phyloP scores from a whole-genome alignment of 2,797 vertebrate species.

The Echiichthys vipera region DNA sequence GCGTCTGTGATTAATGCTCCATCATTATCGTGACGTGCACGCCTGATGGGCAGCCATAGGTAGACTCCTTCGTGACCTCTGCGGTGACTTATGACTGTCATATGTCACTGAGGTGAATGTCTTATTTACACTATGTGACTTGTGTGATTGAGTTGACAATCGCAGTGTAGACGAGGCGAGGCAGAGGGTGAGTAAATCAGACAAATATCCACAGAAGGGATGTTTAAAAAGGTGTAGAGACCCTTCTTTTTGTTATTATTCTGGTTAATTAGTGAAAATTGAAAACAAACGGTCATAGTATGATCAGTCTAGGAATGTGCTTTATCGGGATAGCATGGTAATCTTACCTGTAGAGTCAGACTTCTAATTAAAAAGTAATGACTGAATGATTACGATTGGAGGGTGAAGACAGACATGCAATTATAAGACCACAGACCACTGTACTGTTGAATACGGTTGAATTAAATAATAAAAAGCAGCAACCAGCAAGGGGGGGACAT shows the following conservation, averaged over 20 bases:
- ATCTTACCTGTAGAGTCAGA: not conserved
- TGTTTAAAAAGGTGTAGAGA: not conserved
- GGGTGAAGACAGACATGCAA: slow-evolving; percentile 57
- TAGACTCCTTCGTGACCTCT: slow-evolving; percentile 15
- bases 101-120: slow-evolving; percentile 27
- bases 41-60: not conserved
- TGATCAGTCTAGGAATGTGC: slow-evolving; percentile 14
- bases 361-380: slow-evolving; percentile 39
- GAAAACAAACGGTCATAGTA: not conserved
- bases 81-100: slow-evolving; percentile 14
- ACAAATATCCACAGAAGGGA: not conserved
- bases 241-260: not conserved
- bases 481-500: not conserved
- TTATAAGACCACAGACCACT: slow-evolving; percentile 29
- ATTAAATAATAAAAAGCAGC: slow-evolving; percentile 14
- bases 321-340: not conserved
- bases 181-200: slow-evolving; percentile 19
- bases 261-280: slow-evolving; percentile 13
- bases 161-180: not conserved
- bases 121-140: slow-evolving; percentile 1
- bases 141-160: slow-evolving; percentile 29
- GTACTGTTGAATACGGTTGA: slow-evolving; percentile 29
- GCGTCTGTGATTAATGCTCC: not conserved
- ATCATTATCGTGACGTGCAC: not conserved
- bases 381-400: slow-evolving; percentile 46